Percentiles rank a stretch among this genome's conserved stretches.
These are phyloP conservation scores for Cantharis rustica DNA, from an alignment of 2,888 invertebrate genomes.

Conservation along the genomic window DNA sequence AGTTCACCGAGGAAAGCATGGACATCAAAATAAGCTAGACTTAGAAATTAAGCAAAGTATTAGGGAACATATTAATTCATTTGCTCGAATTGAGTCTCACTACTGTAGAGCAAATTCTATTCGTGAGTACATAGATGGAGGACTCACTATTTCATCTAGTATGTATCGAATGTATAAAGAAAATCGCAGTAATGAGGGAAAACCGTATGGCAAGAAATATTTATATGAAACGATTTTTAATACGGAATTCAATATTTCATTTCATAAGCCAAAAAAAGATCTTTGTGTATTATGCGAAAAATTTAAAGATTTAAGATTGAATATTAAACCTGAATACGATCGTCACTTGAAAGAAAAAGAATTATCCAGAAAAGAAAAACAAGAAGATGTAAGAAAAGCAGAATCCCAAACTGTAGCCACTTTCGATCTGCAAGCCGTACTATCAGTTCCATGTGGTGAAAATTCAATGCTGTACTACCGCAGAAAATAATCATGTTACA, in stretches of 20 bases:
- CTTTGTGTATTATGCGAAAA: too few species aligned
- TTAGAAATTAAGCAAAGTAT: too few species aligned
- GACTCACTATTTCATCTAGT: background rate
- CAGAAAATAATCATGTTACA: conserved; percentile 41
- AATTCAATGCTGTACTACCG: conserved; percentile 41
- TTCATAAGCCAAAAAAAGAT: too few species aligned
- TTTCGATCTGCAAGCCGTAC: conserved; percentile 33
- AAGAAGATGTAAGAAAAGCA: background rate
- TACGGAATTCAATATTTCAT: too few species aligned
- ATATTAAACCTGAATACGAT: conserved; percentile 5
- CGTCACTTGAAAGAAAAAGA: conserved; percentile 23
- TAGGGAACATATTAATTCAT: too few species aligned
- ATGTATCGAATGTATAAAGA: background rate
- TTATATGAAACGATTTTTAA: conserved; percentile 4
- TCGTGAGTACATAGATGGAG: too few species aligned
- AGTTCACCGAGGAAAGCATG: too few species aligned
- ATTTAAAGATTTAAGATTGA: background rate
- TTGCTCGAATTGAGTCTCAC: too few species aligned
- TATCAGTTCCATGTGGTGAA: conserved; percentile 44
- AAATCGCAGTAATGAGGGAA: background rate
- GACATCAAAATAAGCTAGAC: too few species aligned
- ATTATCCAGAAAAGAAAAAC: conserved; percentile 14
- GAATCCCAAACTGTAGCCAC: too few species aligned
- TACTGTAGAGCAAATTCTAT: too few species aligned
- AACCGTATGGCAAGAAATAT: too few species aligned